Conservation (phyloP, 2,888 invertebrate species). For the Drosophila mercatorum region DNA sequence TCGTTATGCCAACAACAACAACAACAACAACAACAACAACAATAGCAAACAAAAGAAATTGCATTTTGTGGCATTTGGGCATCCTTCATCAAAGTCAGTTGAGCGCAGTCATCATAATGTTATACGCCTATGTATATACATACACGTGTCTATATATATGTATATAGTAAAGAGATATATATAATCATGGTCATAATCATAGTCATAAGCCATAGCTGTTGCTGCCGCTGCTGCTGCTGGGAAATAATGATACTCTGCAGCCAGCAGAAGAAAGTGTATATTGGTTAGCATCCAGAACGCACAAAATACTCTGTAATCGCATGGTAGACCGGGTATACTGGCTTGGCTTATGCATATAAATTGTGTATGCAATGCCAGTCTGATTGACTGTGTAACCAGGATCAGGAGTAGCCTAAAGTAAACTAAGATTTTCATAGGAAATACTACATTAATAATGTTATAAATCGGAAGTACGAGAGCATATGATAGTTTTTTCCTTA, state of each 20-base stretch:
- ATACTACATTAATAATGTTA: too few species aligned
- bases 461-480: too few species aligned
- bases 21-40: constrained; percentile 27
- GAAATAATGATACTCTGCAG: constrained; percentile 2
- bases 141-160: background rate
- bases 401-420: too few species aligned
- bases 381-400: too few species aligned
- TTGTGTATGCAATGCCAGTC: too few species aligned
- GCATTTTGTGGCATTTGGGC: constrained; percentile 56
- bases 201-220: constrained; percentile 16
- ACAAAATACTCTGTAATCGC: background rate
- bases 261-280: constrained; percentile 4
- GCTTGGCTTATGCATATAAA: background rate
- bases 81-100: constrained; percentile 59
- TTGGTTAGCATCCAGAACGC: background rate
- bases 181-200: constrained; percentile 32
- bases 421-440: too few species aligned
- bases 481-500: too few species aligned
- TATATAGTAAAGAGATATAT: constrained; percentile 13
- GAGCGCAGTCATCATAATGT: constrained; percentile 33
- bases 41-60: constrained; percentile 52
- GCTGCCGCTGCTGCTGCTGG: constrained; percentile 1
- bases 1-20: constrained; percentile 53
- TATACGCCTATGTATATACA: background rate
- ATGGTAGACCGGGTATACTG: background rate